Conservation (phyloP, 2,888 invertebrate species). For the Mamestra brassicae region DNA sequence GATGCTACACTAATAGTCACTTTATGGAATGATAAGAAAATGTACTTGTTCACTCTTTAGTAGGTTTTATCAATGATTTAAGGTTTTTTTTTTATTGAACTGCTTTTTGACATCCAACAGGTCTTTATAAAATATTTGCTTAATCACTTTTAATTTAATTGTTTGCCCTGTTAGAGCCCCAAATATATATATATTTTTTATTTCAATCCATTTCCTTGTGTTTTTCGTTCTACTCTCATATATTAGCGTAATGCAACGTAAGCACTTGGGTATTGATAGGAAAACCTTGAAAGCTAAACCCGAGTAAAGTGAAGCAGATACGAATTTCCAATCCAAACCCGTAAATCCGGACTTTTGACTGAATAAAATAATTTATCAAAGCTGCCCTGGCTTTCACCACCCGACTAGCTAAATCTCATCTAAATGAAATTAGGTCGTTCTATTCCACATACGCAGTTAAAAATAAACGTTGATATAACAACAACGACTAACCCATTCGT, state of each 20-base stretch:
- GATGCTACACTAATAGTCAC: too few species aligned
- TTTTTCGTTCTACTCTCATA: neutral
- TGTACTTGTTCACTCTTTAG: too few species aligned
- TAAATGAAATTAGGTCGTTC: conserved; percentile 24
- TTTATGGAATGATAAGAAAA: too few species aligned
- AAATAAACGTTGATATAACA: conserved; percentile 59
- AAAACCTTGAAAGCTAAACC: conserved; percentile 25
- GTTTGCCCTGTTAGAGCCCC: too few species aligned
- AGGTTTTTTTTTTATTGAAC: too few species aligned
- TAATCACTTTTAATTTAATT: too few species aligned
- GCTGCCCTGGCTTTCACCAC: conserved; percentile 32
- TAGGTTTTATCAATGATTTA: too few species aligned
- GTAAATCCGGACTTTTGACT: conserved; percentile 37
- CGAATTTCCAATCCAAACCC: conserved; percentile 41
- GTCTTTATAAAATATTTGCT: neutral
- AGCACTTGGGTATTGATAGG: neutral
- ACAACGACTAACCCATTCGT: conserved; percentile 74
- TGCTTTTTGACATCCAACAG: too few species aligned
- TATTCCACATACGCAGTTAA: conserved; percentile 41
- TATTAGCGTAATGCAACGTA: conserved; percentile 1
- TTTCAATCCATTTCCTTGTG: too few species aligned
- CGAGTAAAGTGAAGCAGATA: conserved; percentile 20
- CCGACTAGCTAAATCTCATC: conserved; percentile 15
- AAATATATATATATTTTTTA: too few species aligned
- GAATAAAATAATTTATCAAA: conserved; percentile 54